Base-by-base conservation (phyloP, 2,888 invertebrate genomes). In the Onchidella celtica region DNA sequence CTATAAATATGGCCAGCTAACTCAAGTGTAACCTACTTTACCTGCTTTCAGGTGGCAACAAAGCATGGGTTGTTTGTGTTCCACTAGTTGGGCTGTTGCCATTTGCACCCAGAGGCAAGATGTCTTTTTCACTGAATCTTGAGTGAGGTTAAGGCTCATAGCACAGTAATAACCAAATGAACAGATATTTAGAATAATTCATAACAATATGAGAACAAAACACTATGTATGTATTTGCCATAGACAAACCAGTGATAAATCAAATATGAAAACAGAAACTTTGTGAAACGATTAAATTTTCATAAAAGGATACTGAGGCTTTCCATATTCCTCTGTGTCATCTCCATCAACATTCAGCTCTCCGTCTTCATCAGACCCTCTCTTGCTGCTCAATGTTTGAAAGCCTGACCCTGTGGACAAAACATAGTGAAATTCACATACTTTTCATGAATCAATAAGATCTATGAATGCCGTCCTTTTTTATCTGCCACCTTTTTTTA, bases 311-410 rank as follows among this genome's bases (percentile, higher is more conserved):
- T 97, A 98, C 93, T 98, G 98, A 0, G 97, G 95, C 0, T 96
- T 96, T 0, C 98, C 98, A 89, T 96, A 98, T 68, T 96, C 94
- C 83, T 96, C 96, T 0, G 96, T 95, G 86, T 97, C 96, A 92
- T 97, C 97, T 3, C 97, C 97, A 90, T 98, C 98, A 0, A 98
- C 97, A 79, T 97, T 96, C 92, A 96, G 92, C 89, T 96, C 96
- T 68, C 96, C 94, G 89, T 96, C 96, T 87, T 96, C 96, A 85
- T 96, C 96, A 70, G 95, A 85, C 88, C 92, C 90, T 89, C 87
- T 86, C 66, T 86, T 88, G 75, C 83, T 87, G 68, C 79, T 88
- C 14, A 87, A 86, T 21, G 90, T 87, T 81, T 90, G 90, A 77
- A 93, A 92, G 36, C 93, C 92, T 59, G 91, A 90, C 38, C 89